Conservation (phyloP, 2,888 invertebrate species). For the Cinara cedri region DNA sequence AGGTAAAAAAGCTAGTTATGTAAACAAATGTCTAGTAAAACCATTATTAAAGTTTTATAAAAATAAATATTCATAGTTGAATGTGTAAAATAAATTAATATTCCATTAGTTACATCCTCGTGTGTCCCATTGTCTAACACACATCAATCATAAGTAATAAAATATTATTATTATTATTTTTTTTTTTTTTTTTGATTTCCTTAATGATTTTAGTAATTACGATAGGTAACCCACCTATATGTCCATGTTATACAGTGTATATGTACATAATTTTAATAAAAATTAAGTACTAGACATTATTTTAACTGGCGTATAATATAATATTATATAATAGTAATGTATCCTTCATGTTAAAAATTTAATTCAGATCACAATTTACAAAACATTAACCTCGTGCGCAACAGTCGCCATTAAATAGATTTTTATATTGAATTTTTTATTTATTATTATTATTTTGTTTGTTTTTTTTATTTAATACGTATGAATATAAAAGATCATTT, state of each 20-base stretch:
- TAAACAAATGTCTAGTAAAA: not conserved
- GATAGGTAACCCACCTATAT: not conserved
- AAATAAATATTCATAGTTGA: not conserved
- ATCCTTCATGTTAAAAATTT: slow-evolving; percentile 1
- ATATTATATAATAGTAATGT: too few species aligned
- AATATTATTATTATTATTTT: too few species aligned
- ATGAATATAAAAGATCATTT: slow-evolving; percentile 34
- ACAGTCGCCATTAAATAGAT: slow-evolving; percentile 19
- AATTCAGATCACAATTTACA: slow-evolving; percentile 7
- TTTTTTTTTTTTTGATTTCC: slow-evolving; percentile 5
- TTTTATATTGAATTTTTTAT: slow-evolving; percentile 1
- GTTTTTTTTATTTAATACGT: not conserved
- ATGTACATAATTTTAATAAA: not conserved
- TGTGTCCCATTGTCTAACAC: not conserved
- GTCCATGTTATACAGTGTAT: not conserved
- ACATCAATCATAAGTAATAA: not conserved
- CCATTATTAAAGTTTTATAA: not conserved
- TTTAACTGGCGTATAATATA: too few species aligned
- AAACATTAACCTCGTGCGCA: slow-evolving; percentile 16
- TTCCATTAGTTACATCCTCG: not conserved
- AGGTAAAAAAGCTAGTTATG: too few species aligned
- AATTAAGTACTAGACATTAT: too few species aligned
- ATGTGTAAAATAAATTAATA: slow-evolving; percentile 8
- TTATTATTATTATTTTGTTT: slow-evolving; percentile 13
- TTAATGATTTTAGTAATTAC: slow-evolving; percentile 20